phyloP scores from a whole-genome alignment of 2,113 vertebrate genomes.

The Zeus faber region DNA sequence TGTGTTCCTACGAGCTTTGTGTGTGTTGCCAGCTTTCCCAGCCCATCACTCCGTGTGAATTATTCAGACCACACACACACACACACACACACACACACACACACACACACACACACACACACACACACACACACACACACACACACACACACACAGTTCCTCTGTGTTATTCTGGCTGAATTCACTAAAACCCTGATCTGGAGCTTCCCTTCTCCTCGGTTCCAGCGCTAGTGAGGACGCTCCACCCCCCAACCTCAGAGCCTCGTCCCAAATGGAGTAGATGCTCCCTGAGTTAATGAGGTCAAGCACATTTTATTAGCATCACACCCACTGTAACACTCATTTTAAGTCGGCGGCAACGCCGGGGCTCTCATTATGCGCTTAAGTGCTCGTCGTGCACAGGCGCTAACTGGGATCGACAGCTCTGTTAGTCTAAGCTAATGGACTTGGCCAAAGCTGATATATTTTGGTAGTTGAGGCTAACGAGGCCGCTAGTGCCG shows the following conservation, averaged over 20 bases:
- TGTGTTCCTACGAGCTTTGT: constrained; percentile 16
- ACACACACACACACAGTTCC: not conserved
- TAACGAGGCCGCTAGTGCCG: not conserved
- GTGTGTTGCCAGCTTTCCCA: constrained; percentile 14
- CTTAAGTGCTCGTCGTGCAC: constrained; percentile 14
- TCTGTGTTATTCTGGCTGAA: not conserved
- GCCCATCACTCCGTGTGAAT: constrained; percentile 14
- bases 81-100: not conserved
- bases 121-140: not conserved
- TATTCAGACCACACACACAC: constrained; percentile 7
- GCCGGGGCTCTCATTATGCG: constrained; percentile 16
- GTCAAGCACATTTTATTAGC: constrained; percentile 47
- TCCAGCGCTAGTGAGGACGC: not conserved
- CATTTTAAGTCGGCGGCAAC: constrained; percentile 45
- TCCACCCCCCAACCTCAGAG: too few species aligned
- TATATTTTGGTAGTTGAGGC: constrained; percentile 29
- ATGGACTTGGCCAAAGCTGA: constrained; percentile 30
- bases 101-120: not conserved
- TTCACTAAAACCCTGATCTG: constrained; percentile 18
- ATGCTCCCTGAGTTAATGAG: constrained; percentile 47
- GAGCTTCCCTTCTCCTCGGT: constrained; percentile 5
- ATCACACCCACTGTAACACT: constrained; percentile 24
- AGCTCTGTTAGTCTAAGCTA: constrained; percentile 37
- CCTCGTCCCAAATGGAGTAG: not conserved
- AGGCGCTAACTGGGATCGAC: constrained; percentile 32